These are phyloP conservation scores for Platichthys stellatus DNA, from an alignment of 2,113 vertebrate genomes.

Conservation along the genomic window DNA sequence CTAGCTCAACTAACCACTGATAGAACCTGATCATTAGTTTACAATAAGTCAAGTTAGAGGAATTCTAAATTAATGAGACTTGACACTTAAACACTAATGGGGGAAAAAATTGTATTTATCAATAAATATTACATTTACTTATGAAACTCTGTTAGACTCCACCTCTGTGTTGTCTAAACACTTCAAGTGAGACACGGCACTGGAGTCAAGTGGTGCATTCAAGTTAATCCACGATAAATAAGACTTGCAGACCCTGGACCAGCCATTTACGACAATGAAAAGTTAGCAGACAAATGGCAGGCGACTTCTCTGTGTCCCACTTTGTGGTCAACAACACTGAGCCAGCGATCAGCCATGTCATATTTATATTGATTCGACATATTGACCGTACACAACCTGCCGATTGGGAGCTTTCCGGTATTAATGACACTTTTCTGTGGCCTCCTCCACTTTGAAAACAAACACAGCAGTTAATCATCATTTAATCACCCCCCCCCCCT, in stretches of 20 bases:
- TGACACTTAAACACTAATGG: no score
- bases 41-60: no score
- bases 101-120: no score
- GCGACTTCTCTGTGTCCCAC: neutral
- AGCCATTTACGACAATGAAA: neutral
- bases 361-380: neutral
- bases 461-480: neutral
- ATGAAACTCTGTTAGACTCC: no score
- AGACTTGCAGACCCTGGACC: neutral
- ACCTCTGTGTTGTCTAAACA: no score
- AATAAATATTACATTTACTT: no score
- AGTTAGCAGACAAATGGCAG: neutral
- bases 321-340: neutral
- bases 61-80: no score
- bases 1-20: no score
- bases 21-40: no score
- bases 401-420: neutral
- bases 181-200: no score
- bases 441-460: neutral
- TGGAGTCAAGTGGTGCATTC: no score
- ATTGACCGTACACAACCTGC: neutral
- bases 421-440: neutral
- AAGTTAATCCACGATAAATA: neutral
- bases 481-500: neutral
- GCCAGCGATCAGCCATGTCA: neutral